Conservation (phyloP, 1,140 invertebrate species). For the Monochamus saltuarius region DNA sequence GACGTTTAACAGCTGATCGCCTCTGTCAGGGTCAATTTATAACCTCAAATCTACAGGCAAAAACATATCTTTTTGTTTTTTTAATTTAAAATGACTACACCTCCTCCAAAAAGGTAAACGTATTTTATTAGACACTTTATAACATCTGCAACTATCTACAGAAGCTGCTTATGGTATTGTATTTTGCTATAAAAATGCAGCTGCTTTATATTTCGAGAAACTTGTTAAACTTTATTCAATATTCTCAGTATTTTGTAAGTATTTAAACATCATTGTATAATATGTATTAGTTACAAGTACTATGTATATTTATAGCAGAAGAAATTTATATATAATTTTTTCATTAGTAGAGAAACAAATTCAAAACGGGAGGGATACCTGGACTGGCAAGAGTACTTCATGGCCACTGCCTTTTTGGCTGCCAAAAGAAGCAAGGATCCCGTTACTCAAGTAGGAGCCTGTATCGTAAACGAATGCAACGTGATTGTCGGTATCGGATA, state of each 20-base stretch:
- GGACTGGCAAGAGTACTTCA: slow-evolving; percentile 89
- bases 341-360: slow-evolving; percentile 30
- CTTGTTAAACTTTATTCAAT: too few species aligned
- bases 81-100: neutral
- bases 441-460: slow-evolving; percentile 87
- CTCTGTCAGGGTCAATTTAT: neutral
- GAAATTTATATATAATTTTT: too few species aligned
- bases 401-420: slow-evolving; percentile 81
- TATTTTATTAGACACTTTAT: neutral
- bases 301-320: too few species aligned
- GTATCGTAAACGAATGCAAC: slow-evolving; percentile 86
- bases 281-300: too few species aligned
- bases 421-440: slow-evolving; percentile 95
- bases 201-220: neutral
- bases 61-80: neutral
- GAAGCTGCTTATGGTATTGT: too few species aligned
- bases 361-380: slow-evolving; percentile 43
- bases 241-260: slow-evolving; percentile 1
- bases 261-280: too few species aligned
- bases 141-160: too few species aligned
- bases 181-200: too few species aligned
- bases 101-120: slow-evolving; percentile 6
- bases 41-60: too few species aligned
- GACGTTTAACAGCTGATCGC: slow-evolving; percentile 24
- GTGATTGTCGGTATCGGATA: slow-evolving; percentile 92